Evolutionary conservation across 2,113 vertebrate genomes (phyloP).

Genomic region (Ondatra zibethicus): DNA sequence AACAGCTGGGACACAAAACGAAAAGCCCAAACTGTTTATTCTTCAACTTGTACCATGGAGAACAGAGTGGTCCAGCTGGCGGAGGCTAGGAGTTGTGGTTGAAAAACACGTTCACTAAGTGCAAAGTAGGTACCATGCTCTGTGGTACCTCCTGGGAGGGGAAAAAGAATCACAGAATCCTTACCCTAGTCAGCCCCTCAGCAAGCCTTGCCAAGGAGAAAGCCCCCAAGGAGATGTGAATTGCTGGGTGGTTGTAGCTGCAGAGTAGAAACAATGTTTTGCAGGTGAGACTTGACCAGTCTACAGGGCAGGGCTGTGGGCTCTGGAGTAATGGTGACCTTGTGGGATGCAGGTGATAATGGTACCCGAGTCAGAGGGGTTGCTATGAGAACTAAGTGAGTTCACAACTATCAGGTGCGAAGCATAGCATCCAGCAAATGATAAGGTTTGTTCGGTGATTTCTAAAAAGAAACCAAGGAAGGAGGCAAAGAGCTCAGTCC

Average conservation of each 20-base stretch:
- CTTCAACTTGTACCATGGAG: neutral
- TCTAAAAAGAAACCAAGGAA: neutral
- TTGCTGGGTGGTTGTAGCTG: neutral
- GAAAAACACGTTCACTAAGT: neutral
- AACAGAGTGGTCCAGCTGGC: neutral
- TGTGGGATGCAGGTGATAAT: neutral
- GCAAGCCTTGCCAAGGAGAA: neutral
- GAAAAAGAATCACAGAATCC: neutral
- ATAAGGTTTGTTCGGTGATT: neutral
- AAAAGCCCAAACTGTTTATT: constrained; percentile 23
- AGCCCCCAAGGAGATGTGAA: neutral
- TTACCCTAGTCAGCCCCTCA: neutral
- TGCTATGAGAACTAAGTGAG: constrained; percentile 15
- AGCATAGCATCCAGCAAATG: neutral
- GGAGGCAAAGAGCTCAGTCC: accelerated
- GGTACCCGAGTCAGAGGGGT: neutral
- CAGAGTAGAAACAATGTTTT: neutral
- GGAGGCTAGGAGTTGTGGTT: neutral
- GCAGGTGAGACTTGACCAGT: neutral
- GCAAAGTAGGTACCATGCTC: neutral
- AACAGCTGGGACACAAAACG: neutral
- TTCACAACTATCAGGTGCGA: neutral
- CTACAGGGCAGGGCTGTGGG: neutral
- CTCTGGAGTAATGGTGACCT: neutral
- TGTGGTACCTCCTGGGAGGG: too few relatives aligned